These are phyloP conservation scores for Ardeotis arabs DNA, from an alignment of 2,113 vertebrate species.

Conservation along the genomic window DNA sequence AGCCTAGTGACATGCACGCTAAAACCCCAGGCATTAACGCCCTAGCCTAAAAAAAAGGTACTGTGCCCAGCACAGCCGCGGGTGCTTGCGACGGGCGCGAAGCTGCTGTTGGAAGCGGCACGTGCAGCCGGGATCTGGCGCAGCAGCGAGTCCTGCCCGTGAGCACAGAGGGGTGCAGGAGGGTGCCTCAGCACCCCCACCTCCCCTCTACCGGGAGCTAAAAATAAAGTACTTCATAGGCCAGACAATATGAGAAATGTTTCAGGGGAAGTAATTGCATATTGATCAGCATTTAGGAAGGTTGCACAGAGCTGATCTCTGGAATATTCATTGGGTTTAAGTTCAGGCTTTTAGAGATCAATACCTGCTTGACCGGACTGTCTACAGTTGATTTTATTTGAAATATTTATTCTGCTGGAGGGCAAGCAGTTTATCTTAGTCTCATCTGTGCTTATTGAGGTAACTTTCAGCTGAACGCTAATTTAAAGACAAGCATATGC, in stretches of 20 bases:
- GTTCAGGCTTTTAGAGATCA: conserved; percentile 79
- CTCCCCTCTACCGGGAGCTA: conserved; percentile 8
- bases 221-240: conserved; percentile 59
- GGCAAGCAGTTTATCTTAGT: conserved; percentile 78
- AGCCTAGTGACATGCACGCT: fast-evolving
- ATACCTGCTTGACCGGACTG: conserved; percentile 77
- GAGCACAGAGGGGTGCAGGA: background rate
- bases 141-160: fast-evolving
- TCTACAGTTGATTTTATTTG: conserved; percentile 78
- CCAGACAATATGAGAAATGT: conserved; percentile 56
- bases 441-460: conserved; percentile 67
- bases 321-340: conserved; percentile 78
- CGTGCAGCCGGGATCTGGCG: background rate
- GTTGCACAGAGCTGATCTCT: conserved; percentile 70
- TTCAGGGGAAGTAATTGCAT: conserved; percentile 77
- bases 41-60: background rate
- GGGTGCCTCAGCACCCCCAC: background rate
- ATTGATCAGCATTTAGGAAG: conserved; percentile 81
- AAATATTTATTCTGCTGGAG: conserved; percentile 83
- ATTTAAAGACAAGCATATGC: conserved; percentile 1
- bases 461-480: conserved; percentile 56
- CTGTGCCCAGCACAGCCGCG: background rate
- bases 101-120: fast-evolving
- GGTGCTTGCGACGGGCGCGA: background rate
- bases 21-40: fast-evolving